These are phyloP conservation scores for Pelodiscus sinensis DNA, from an alignment of 2,113 vertebrate species.

Conservation along the genomic window DNA sequence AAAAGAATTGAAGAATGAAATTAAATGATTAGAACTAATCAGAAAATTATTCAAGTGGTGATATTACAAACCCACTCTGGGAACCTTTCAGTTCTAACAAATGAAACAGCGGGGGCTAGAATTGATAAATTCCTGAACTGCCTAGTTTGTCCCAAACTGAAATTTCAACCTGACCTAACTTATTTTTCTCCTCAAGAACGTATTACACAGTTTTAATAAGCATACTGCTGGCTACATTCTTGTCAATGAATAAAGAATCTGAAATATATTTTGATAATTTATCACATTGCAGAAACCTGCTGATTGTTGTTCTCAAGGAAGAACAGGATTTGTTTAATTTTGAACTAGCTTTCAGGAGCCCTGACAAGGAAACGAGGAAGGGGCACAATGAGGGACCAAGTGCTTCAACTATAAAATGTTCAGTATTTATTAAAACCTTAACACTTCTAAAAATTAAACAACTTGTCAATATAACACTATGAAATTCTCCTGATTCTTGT, in stretches of 20 bases:
- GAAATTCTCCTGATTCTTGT: background rate
- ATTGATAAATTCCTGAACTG: background rate
- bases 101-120: background rate
- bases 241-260: background rate
- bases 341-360: background rate
- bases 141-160: background rate
- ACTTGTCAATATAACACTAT: background rate
- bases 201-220: background rate
- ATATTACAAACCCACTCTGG: background rate
- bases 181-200: background rate
- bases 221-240: background rate
- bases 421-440: background rate
- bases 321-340: background rate
- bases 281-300: background rate
- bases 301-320: background rate
- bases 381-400: background rate
- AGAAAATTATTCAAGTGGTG: background rate
- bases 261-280: conserved; percentile 18
- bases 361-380: background rate
- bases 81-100: background rate
- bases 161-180: background rate
- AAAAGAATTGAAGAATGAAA: conserved; percentile 22
- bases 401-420: background rate
- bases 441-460: no score
- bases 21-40: conserved; percentile 2